A percentile compares a stretch with the other conserved stretches of the same genome.
Conservation (phyloP, 2,113 vertebrate genomes). For the Sinocyclocheilus grahami region DNA sequence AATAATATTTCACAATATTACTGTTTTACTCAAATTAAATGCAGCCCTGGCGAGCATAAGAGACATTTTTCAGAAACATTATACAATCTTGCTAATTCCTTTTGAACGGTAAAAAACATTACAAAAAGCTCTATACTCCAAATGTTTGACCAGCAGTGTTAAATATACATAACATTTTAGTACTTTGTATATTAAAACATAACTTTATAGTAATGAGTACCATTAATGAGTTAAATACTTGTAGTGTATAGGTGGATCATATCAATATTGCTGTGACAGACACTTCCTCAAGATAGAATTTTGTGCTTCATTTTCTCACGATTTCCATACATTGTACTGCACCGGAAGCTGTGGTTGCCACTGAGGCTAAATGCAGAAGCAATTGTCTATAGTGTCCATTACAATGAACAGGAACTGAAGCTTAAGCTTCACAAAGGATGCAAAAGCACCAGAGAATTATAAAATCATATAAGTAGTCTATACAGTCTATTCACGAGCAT, state of each 20-base stretch:
- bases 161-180: background rate
- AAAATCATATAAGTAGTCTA: background rate
- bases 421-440: background rate
- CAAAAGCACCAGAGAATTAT: background rate
- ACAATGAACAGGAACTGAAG: background rate
- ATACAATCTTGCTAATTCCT: background rate
- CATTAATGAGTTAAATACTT: background rate
- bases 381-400: background rate
- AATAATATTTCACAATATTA: no score
- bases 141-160: no score
- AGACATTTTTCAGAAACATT: no score
- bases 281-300: background rate
- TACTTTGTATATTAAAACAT: background rate
- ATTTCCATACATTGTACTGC: background rate
- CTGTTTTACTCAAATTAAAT: no score
- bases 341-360: background rate
- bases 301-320: background rate
- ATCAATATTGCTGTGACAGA: background rate
- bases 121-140: no score
- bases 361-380: slow-evolving; percentile 14
- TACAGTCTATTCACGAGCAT: background rate
- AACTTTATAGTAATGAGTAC: no score
- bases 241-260: background rate
- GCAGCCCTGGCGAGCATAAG: no score
- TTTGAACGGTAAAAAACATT: background rate